Evolutionary conservation across 2,888 invertebrate genomes (phyloP).

Genomic region (Steinernema hermaphroditum): DNA sequence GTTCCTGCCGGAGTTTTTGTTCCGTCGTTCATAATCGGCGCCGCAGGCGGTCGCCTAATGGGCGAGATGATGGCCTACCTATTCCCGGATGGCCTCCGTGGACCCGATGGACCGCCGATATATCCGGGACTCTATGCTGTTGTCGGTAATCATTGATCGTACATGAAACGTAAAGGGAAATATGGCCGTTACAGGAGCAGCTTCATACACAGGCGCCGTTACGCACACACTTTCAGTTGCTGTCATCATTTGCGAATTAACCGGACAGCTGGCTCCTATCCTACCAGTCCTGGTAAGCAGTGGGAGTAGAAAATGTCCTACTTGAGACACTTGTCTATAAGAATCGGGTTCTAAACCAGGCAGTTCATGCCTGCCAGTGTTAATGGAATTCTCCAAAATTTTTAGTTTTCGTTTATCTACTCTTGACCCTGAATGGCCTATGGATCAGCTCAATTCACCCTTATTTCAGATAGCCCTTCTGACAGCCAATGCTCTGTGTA

Average conservation of each 20-base stretch:
- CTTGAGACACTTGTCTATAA: background rate
- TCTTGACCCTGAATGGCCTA: too few relatives aligned
- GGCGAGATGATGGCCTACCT: constrained; percentile 87
- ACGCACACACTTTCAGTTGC: constrained; percentile 96
- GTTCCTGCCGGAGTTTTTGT: constrained; percentile 81
- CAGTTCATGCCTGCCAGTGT: too few relatives aligned
- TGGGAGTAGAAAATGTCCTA: background rate
- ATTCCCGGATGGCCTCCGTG: constrained; percentile 85
- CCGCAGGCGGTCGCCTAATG: constrained; percentile 43
- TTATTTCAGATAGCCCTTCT: constrained; percentile 83
- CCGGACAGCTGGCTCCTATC: constrained; percentile 94
- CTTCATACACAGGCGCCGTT: constrained; percentile 89
- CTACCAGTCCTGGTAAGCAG: constrained; percentile 87
- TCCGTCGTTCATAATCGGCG: constrained; percentile 85
- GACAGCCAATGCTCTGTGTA: constrained; percentile 89
- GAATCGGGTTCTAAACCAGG: too few relatives aligned
- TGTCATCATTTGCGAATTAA: constrained; percentile 96
- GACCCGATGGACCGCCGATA: constrained; percentile 79
- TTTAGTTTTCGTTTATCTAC: too few relatives aligned
- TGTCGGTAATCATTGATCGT: constrained; percentile 74
- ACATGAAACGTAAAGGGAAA: background rate
- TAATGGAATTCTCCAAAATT: too few relatives aligned
- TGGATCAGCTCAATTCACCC: too few relatives aligned
- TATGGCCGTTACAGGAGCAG: constrained; percentile 70
- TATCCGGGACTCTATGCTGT: constrained; percentile 92